phyloP scores from a whole-genome alignment of 2,797 vertebrate species.

The Heliangelus exortis region DNA sequence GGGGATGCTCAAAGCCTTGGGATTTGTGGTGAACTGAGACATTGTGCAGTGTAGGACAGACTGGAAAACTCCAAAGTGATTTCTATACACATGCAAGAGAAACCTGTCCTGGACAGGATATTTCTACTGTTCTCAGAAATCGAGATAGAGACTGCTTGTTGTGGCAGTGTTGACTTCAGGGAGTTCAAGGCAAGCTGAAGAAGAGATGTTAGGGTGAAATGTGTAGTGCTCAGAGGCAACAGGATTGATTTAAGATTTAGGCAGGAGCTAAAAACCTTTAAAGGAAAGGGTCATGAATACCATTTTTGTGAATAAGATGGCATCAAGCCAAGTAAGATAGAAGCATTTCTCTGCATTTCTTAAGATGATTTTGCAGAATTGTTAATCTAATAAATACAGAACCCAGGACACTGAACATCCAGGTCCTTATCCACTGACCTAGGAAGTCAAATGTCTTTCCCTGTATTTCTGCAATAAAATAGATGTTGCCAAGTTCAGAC shows the following conservation, averaged over 20 bases:
- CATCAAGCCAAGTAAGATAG: background rate
- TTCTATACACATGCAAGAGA: background rate
- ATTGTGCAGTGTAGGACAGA: background rate
- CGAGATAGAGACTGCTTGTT: background rate
- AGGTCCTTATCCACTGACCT: background rate
- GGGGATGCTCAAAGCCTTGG: background rate
- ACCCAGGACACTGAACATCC: background rate
- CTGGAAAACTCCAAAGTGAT: background rate
- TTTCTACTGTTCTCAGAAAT: background rate
- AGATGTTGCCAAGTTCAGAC: background rate
- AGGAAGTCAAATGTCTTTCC: background rate
- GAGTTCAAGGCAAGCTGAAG: background rate
- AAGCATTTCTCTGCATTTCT: background rate
- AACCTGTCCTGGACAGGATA: background rate
- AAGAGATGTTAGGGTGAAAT: background rate
- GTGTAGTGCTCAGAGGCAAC: background rate
- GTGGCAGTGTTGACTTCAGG: background rate
- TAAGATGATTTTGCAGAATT: constrained; percentile 30
- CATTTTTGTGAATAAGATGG: background rate
- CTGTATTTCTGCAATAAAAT: background rate
- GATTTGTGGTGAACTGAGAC: background rate
- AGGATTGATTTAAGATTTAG: background rate
- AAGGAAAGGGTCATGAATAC: background rate
- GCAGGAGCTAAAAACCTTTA: background rate
- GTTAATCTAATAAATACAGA: background rate